These are phyloP conservation scores for Myotis myotis DNA, from an alignment of 2,797 vertebrate species.

Conservation along the genomic window DNA sequence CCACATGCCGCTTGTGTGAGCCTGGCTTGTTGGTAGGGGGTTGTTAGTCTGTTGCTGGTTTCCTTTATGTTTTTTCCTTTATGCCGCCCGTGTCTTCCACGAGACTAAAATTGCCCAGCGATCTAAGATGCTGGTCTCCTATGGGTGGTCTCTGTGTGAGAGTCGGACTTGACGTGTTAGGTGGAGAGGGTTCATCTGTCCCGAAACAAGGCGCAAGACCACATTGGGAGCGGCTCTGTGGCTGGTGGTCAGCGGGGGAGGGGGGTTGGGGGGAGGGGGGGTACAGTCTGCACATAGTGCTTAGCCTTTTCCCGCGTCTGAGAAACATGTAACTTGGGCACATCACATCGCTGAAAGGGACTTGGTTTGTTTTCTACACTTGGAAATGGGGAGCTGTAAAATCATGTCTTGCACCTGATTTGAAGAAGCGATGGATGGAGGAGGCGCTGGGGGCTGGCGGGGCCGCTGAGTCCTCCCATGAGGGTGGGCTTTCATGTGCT, in stretches of 20 bases:
- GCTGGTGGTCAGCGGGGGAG: background rate
- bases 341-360: background rate
- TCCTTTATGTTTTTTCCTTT: background rate
- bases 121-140: background rate
- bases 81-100: background rate
- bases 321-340: background rate
- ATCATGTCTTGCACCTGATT: background rate
- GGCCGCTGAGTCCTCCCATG: accelerated
- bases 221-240: background rate
- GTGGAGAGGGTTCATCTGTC: background rate
- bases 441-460: background rate
- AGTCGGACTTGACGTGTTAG: background rate
- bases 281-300: background rate
- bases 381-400: background rate
- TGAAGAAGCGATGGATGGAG: background rate
- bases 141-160: background rate
- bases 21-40: background rate
- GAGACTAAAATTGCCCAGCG: background rate
- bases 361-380: background rate
- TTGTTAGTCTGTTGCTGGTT: background rate
- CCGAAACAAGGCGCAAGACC: background rate
- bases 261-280: background rate
- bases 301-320: background rate
- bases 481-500: background rate
- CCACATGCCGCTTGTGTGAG: background rate